phyloP scores from a whole-genome alignment of 2,113 vertebrate genomes.

The Podiceps cristatus region DNA sequence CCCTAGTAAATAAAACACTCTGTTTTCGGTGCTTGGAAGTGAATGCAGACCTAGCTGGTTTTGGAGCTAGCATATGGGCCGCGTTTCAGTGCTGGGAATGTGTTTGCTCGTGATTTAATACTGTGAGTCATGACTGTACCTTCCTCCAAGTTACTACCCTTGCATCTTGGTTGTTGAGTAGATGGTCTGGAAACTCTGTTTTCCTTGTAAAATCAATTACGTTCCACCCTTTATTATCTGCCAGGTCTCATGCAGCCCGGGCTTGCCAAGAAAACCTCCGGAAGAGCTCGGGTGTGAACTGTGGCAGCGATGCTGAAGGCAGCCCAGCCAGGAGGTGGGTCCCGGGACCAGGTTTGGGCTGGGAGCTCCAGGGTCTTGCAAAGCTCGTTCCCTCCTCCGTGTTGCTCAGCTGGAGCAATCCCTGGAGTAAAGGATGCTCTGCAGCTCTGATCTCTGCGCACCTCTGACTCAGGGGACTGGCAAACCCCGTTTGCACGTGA shows the following conservation, averaged over 20 bases:
- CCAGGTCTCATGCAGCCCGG: not conserved
- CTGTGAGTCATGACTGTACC: not conserved
- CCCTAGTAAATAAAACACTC: conserved; percentile 9
- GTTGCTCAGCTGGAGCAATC: not conserved
- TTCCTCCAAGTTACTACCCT: not conserved
- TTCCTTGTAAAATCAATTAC: not conserved
- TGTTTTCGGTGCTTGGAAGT: not conserved
- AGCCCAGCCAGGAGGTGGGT: not conserved
- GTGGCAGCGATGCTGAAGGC: not conserved
- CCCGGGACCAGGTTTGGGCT: not conserved
- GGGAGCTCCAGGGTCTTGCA: not conserved
- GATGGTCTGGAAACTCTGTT: not conserved
- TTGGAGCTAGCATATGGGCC: not conserved
- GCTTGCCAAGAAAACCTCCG: not conserved
- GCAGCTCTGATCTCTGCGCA: not conserved
- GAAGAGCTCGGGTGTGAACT: not conserved
- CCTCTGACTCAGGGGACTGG: not conserved
- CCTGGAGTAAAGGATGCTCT: not conserved
- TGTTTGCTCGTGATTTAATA: not conserved
- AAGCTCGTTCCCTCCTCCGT: not conserved
- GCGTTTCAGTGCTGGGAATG: not conserved
- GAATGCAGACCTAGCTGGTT: not conserved
- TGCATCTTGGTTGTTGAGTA: not conserved
- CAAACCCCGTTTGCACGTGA: not conserved
- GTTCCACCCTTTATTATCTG: not conserved